phyloP scores from a whole-genome alignment of 1,140 invertebrate genomes.

The Ylistrum balloti region DNA sequence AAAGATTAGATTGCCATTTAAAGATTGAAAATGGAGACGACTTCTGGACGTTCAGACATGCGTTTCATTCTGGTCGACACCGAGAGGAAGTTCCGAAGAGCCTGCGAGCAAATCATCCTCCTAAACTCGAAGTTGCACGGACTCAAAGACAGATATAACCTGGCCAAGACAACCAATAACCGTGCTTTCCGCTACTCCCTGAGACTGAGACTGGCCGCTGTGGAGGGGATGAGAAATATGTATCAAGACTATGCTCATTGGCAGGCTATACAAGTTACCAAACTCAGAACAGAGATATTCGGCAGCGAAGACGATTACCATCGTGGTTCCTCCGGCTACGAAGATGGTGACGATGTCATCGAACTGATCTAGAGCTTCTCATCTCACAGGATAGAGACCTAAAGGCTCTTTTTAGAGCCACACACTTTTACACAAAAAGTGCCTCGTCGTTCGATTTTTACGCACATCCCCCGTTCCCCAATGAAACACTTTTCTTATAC shows the following conservation, averaged over 20 bases:
- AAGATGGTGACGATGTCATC: constrained; percentile 12
- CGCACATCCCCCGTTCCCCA: background rate
- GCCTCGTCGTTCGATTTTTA: background rate
- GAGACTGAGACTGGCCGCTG: constrained; percentile 62
- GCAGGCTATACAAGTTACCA: constrained; percentile 60
- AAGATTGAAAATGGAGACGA: background rate
- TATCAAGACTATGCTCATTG: constrained; percentile 66
- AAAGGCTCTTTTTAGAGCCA: constrained; percentile 51
- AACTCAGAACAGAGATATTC: constrained; percentile 55
- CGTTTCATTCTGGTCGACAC: constrained; percentile 41
- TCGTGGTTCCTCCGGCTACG: background rate
- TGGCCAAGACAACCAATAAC: constrained; percentile 56
- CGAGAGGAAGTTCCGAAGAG: constrained; percentile 60
- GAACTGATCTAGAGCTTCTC: background rate
- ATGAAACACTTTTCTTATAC: too few relatives aligned
- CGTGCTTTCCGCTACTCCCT: constrained; percentile 63
- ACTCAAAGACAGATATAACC: constrained; percentile 56
- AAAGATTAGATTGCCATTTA: background rate
- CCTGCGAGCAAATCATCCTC: constrained; percentile 62
- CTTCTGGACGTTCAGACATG: constrained; percentile 14
- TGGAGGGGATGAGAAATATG: constrained; percentile 68
- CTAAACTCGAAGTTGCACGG: constrained; percentile 60
- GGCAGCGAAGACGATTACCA: constrained; percentile 47
- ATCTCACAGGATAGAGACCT: background rate
- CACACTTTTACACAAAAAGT: constrained; percentile 32